Conservation (phyloP, 1,140 invertebrate species). For the Pseudomyrmex gracilis region DNA sequence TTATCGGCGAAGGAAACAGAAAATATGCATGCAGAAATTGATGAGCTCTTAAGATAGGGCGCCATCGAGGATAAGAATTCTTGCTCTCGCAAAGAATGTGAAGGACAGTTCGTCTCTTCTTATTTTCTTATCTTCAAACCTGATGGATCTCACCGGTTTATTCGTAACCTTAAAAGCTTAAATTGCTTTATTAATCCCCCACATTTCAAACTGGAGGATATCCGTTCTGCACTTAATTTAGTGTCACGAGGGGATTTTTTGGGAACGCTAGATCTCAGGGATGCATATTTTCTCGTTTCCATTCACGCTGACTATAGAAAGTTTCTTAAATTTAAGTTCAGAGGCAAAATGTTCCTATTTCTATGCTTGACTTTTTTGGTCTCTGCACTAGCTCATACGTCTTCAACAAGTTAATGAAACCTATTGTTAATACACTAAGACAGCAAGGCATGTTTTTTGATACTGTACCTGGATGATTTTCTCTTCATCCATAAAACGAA, state of each 20-base stretch:
- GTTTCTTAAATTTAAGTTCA: slow-evolving; percentile 20
- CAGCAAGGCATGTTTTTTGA: neutral
- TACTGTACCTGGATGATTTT: no score
- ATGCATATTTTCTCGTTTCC: slow-evolving; percentile 24
- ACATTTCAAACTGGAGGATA: no score
- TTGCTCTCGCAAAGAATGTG: neutral
- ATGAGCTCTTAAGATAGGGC: neutral
- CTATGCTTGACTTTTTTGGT: slow-evolving; percentile 13
- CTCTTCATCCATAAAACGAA: no score
- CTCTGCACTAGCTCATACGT: slow-evolving; percentile 10
- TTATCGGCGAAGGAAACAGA: neutral
- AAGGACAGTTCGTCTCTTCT: neutral
- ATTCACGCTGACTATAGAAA: neutral
- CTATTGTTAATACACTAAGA: neutral
- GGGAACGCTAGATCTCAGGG: slow-evolving; percentile 7
- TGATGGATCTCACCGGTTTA: slow-evolving; percentile 1
- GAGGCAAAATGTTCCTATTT: neutral
- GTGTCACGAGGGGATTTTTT: neutral
- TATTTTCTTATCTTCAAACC: slow-evolving; percentile 16
- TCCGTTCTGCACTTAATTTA: no score
- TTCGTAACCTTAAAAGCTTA: slow-evolving; percentile 9
- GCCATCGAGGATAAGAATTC: neutral
- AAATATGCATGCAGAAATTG: neutral
- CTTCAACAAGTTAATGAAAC: slow-evolving; percentile 29
- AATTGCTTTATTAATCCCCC: slow-evolving; percentile 8